Percentiles rank a stretch among this genome's conserved stretches.
Evolutionary conservation across 2,797 vertebrate species (phyloP).

Genomic region (Hemitrygon akajei): DNA sequence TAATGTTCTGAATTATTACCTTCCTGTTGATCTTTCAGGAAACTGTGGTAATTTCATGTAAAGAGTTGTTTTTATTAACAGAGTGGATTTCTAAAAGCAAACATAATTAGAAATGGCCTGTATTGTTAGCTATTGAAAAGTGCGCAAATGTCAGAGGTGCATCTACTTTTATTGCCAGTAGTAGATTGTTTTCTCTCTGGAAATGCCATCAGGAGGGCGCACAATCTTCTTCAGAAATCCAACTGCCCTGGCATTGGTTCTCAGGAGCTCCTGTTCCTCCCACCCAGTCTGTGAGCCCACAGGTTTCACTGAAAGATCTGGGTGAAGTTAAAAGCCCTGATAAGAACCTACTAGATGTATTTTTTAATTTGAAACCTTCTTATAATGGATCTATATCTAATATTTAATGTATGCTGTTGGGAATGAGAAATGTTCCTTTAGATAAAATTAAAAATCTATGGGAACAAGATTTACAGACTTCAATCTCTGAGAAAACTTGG

Average conservation of each 20-base stretch:
- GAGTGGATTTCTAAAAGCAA: background rate
- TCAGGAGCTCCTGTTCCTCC: background rate
- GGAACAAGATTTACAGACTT: no score
- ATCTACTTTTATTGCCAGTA: background rate
- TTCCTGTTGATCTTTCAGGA: background rate
- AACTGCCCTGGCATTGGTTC: background rate
- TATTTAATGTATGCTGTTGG: no score
- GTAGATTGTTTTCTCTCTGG: background rate
- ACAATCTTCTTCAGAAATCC: background rate
- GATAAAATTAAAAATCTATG: no score
- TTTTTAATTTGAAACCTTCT: no score
- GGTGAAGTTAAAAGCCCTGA: no score
- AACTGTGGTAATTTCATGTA: background rate
- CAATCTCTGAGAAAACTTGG: no score
- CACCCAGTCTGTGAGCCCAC: background rate
- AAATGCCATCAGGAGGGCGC: background rate
- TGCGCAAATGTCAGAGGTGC: background rate
- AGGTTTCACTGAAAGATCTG: background rate
- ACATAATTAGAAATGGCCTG: background rate
- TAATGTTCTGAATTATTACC: background rate
- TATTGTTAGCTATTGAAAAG: background rate
- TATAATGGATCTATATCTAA: no score
- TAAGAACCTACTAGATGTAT: no score
- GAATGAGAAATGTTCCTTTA: no score
- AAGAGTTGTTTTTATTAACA: background rate